These are phyloP conservation scores for Sylvia atricapilla DNA, from an alignment of 2,113 vertebrate species.

Conservation along the genomic window DNA sequence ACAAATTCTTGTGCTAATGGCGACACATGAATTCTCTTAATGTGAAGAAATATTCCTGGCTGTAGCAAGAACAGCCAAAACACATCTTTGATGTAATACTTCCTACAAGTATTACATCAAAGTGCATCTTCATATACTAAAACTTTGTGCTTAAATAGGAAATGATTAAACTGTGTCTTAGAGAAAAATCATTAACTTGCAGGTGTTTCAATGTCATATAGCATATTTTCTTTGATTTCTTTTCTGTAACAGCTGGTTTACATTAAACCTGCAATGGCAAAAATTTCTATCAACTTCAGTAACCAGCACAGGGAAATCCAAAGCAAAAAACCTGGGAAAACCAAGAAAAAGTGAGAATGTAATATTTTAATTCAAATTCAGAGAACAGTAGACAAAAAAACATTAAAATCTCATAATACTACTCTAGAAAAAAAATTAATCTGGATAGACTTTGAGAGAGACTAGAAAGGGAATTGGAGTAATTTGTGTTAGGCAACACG, in stretches of 20 bases:
- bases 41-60: rapidly evolving
- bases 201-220: not conserved
- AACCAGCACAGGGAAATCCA: not conserved
- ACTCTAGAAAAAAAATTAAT: not conserved
- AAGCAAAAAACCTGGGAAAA: not conserved
- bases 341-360: not conserved
- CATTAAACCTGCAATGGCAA: not conserved
- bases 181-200: not conserved
- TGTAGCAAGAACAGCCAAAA: not conserved
- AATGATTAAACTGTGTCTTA: not conserved
- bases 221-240: not conserved
- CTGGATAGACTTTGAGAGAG: not conserved
- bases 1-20: not conserved
- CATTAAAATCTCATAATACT: not conserved
- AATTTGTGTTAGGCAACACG: not conserved
- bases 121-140: not conserved
- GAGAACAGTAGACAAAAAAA: not conserved
- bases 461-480: not conserved
- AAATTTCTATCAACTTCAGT: rapidly evolving
- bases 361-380: not conserved
- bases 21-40: rapidly evolving
- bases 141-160: not conserved
- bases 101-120: too few relatives aligned
- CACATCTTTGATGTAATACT: not conserved
- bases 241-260: not conserved